These are phyloP conservation scores for Saccostrea cuccullata DNA, from an alignment of 1,140 invertebrate genomes.

Conservation along the genomic window DNA sequence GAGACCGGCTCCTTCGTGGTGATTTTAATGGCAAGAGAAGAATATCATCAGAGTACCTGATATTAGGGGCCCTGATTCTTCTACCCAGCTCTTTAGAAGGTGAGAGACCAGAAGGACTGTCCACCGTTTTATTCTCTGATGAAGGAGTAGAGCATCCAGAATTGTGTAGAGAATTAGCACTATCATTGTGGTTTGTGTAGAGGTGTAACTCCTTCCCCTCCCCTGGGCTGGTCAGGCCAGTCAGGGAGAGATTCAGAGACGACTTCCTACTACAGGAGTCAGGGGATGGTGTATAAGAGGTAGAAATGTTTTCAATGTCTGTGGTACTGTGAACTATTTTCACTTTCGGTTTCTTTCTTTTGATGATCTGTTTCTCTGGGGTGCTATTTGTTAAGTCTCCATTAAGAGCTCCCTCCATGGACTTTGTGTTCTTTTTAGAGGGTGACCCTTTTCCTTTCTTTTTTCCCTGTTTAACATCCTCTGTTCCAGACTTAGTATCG, in stretches of 20 bases:
- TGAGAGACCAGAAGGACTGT: slow-evolving; percentile 12
- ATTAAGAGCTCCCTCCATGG: not conserved
- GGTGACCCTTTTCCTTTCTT: slow-evolving; percentile 21
- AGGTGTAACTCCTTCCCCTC: not conserved
- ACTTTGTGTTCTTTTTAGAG: not conserved
- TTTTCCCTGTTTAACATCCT: not conserved
- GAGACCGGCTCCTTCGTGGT: slow-evolving; percentile 40
- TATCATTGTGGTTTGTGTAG: not conserved
- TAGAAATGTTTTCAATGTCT: not conserved
- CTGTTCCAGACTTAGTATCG: not conserved
- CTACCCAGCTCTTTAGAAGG: slow-evolving; percentile 42
- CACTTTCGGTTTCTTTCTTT: slow-evolving; percentile 8
- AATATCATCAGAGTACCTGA: slow-evolving; percentile 57
- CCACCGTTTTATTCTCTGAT: not conserved
- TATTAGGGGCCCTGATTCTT: slow-evolving; percentile 52
- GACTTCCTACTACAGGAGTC: not conserved
- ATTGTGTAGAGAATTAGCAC: not conserved
- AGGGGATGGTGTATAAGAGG: slow-evolving; percentile 1
- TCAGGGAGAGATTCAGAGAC: not conserved
- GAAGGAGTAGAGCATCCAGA: not conserved
- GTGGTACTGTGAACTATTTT: slow-evolving; percentile 1
- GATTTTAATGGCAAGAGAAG: slow-evolving; percentile 53
- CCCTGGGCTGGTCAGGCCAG: not conserved
- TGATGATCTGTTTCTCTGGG: not conserved
- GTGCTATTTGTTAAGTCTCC: slow-evolving; percentile 11